Evolutionary conservation across 1,140 invertebrate species (phyloP), one percentile per base, ranked within the genome.

Genomic region (Aricia agestis): DNA sequence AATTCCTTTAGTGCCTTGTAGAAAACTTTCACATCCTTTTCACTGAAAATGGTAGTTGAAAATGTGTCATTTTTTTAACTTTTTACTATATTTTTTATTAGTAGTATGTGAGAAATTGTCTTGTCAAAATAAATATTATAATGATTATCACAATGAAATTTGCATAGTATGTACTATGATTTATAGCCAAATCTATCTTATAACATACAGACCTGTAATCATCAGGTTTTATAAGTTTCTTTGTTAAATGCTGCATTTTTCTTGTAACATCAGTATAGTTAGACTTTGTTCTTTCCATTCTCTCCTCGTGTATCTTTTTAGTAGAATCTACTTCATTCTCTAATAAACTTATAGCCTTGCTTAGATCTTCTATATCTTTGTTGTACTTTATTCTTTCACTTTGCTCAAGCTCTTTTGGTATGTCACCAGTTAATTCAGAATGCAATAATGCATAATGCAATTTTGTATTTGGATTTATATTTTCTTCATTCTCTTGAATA

Each of bases 281-380:
- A 66, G 89, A 87, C 52, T 91, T 92, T 10, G 90, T 86, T 67
- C 85, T 82, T 41, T 92, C 84, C 75, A 90, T 92, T 69, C 85
- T 90, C 32, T 82, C 82, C 65, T 84, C 78, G 77, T 94, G 92
- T 1, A 89, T 84, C 70, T 89, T 90, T 67, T 87, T 90, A 11
- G 85, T 76, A 15, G 82, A 78, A 72, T 93, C 92, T 18, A 93
- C 80, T 75, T 94, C 93, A 66, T 75, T 83, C 52, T 91, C 81
- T 84, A 93, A 93, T 77, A 92, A 91, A 70, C 94, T 93, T 79
- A 94, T 92, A 41, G 94, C 80, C 59, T 92, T 89, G 32, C 85
- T 87, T 63, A 94, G 80, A 78, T 92, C 91, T 72, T 93, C 92
- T 72, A 93, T 92, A 81, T 93, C 91, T 69, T 86, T 80, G 68